Base-by-base conservation (phyloP, 2,888 invertebrate genomes). In the Drosophila pseudotalamancana region DNA sequence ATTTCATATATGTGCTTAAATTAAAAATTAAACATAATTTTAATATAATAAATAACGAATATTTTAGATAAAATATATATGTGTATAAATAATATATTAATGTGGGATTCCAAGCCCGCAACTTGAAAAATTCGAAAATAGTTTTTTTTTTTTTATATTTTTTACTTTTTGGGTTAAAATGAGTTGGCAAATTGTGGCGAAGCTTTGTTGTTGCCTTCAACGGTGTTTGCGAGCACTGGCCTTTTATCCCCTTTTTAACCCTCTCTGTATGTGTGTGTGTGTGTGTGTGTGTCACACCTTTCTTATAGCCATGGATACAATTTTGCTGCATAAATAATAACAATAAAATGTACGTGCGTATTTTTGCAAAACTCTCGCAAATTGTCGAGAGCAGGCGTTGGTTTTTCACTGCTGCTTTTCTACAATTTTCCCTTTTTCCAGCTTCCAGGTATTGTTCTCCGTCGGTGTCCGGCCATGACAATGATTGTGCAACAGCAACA, bases 261-360 rank as follows among this genome's bases (percentile, higher is more conserved):
- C 12, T 14, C 4, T 32, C 14, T 32, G 14, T 32, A 14, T 27
- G n/a, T 45, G 1, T 16, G 11, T 49, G 31, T 57, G 12, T 40
- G 53, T 19, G 29, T n/a, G 8, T 1, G 12, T 14, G 27, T 31
- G 18, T 51, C 11, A 18, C 29, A 12, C 25, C 34, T 54, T 21
- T 31, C 35, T 39, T 42, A 25, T 45, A 53, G 19, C 61, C 49
- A 43, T 67, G 56, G 67, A 40, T 31, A 63, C 57, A 53, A 56
- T 64, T 63, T 68, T 68, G 57, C 49, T 69, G 56, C 64, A 66
- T 70, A 82, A 79, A 82, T 79, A 73, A 82, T 73, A 82, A 76
- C 83, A 82, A 79, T 82, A 71, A 79, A 79, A 71, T 76, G 50
- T 76, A 64, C 71, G 71, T 74, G 66, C 45, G 74, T 66, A 73